phyloP scores from a whole-genome alignment of 53 echinoderm and acorn worm genomes.

The Paracentrotus lividus region DNA sequence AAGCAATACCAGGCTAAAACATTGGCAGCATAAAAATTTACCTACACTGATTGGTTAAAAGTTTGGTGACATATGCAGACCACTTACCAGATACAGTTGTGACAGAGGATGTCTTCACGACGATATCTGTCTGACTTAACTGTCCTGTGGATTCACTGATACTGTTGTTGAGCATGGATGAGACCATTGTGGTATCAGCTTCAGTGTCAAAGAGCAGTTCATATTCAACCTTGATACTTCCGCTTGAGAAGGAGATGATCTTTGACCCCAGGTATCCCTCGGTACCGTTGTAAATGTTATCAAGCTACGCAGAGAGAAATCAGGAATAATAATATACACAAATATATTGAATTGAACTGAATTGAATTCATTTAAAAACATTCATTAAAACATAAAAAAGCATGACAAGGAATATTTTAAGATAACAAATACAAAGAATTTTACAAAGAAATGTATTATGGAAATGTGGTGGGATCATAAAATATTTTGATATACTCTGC shows the following conservation, averaged over 20 bases:
- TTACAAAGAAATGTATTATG: no score
- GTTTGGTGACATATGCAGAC: neutral
- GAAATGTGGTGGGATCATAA: no score
- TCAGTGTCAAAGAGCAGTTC: slow-evolving; percentile 59
- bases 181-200: neutral
- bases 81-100: slow-evolving; percentile 59
- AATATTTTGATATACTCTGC: no score
- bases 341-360: no score
- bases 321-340: no score
- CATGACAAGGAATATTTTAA: no score
- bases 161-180: slow-evolving; percentile 59
- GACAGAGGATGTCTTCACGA: slow-evolving; percentile 69
- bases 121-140: slow-evolving; percentile 62
- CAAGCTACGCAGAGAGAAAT: slow-evolving; percentile 65
- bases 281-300: slow-evolving; percentile 64
- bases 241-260: slow-evolving; percentile 69
- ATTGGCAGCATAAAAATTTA: no score
- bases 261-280: slow-evolving; percentile 63
- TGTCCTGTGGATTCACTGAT: slow-evolving; percentile 54
- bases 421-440: no score
- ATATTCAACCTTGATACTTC: slow-evolving; percentile 80
- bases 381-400: no score
- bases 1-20: no score
- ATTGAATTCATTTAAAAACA: no score
- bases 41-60: no score